phyloP scores from a whole-genome alignment of 2,113 vertebrate genomes.

The Elaphurus davidianus region DNA sequence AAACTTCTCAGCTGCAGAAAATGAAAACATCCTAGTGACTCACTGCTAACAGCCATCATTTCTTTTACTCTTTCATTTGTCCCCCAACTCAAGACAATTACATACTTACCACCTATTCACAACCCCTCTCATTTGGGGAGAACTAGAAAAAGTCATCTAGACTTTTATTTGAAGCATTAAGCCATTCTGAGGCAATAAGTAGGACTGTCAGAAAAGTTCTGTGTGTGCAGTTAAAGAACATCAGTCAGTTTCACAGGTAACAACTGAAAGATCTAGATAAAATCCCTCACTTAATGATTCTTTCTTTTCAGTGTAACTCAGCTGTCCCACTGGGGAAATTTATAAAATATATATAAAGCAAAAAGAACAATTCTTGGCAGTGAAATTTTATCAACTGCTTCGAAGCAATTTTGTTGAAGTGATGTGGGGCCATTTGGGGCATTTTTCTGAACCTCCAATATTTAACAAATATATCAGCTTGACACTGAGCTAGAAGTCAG shows the following conservation, averaged over 20 bases:
- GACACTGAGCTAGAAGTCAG: background rate
- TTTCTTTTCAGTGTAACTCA: background rate
- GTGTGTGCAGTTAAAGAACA: background rate
- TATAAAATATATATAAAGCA: background rate
- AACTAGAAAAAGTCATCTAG: background rate
- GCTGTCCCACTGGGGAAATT: background rate
- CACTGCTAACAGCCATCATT: background rate
- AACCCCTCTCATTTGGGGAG: background rate
- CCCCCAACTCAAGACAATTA: background rate
- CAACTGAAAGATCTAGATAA: background rate
- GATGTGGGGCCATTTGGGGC: background rate
- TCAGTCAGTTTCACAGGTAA: background rate
- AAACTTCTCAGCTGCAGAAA: background rate
- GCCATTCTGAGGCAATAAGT: background rate
- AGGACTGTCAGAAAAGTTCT: background rate
- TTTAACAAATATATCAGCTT: background rate
- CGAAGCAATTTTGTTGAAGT: background rate
- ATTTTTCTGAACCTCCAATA: background rate
- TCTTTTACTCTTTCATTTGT: background rate
- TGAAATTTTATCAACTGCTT: background rate
- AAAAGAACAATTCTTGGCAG: background rate
- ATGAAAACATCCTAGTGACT: background rate
- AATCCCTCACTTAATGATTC: background rate
- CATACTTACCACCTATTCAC: background rate
- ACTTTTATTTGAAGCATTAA: background rate